A percentile compares a stretch with the other conserved stretches of the same genome.
Conservation (phyloP, 2,888 invertebrate genomes). For the Bibio marci region DNA sequence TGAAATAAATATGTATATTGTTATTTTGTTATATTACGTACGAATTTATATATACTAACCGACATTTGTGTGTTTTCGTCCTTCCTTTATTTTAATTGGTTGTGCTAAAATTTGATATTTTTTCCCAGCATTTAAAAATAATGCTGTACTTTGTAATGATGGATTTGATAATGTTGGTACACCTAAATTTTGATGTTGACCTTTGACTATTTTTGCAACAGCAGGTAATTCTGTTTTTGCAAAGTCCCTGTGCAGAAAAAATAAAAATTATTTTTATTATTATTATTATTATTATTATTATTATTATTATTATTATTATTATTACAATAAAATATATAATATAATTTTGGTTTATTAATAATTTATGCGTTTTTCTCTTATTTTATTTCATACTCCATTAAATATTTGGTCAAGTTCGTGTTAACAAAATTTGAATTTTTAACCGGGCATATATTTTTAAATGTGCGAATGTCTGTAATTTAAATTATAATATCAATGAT, state of each 20-base stretch:
- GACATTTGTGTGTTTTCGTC: constrained; percentile 61
- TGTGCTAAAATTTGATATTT: constrained; percentile 75
- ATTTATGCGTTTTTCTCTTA: too few relatives aligned
- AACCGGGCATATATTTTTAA: too few relatives aligned
- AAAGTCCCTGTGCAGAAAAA: constrained; percentile 28
- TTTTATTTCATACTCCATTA: too few relatives aligned
- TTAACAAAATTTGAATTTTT: too few relatives aligned
- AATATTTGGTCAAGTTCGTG: too few relatives aligned
- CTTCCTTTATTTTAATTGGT: constrained; percentile 80
- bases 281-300: too few relatives aligned
- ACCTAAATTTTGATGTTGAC: constrained; percentile 82
- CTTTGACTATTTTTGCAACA: constrained; percentile 82
- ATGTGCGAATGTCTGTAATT: too few relatives aligned
- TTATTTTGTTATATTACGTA: background rate
- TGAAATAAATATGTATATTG: background rate
- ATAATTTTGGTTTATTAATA: too few relatives aligned
- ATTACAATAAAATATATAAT: too few relatives aligned
- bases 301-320: too few relatives aligned
- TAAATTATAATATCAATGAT: too few relatives aligned
- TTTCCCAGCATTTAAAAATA: constrained; percentile 70
- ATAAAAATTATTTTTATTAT: too few relatives aligned
- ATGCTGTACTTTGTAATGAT: constrained; percentile 68
- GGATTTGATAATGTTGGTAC: constrained; percentile 77
- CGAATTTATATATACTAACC: constrained; percentile 12
- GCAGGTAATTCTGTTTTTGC: constrained; percentile 60